These are phyloP conservation scores for Empidonax traillii DNA, from an alignment of 2,113 vertebrate species.

Conservation along the genomic window DNA sequence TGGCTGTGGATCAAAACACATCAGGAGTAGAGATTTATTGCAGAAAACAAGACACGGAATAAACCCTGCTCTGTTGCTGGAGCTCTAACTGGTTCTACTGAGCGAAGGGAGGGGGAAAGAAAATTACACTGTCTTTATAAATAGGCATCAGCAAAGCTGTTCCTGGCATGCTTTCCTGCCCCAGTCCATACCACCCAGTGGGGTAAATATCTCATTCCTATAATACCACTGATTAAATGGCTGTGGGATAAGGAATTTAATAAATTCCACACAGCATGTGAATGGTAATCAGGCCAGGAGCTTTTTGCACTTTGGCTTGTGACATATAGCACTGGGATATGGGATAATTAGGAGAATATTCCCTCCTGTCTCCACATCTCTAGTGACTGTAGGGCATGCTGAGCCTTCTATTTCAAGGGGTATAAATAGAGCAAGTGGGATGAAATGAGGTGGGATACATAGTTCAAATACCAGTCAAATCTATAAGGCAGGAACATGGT, in stretches of 20 bases:
- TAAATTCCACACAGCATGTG: conserved; percentile 54
- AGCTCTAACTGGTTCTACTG: conserved; percentile 2
- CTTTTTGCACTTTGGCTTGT: conserved; percentile 52
- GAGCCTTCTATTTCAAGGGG: conserved; percentile 5
- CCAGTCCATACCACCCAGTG: conserved; percentile 34
- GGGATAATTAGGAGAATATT: conserved; percentile 52
- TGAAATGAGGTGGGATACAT: neutral
- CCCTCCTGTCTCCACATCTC: conserved; percentile 20
- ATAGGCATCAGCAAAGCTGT: conserved; percentile 42
- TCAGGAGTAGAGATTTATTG: conserved; percentile 31
- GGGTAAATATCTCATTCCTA: conserved; percentile 52
- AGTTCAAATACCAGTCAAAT: conserved; percentile 9
- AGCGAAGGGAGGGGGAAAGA: neutral
- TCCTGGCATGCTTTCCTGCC: conserved; percentile 45
- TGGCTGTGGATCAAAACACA: conserved; percentile 2
- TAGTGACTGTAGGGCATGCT: neutral
- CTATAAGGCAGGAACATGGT: neutral
- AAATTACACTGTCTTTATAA: conserved; percentile 37
- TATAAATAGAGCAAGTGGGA: conserved; percentile 33
- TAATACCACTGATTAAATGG: conserved; percentile 42
- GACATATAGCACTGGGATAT: conserved; percentile 11
- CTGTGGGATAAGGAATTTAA: conserved; percentile 67
- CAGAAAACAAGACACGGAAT: conserved; percentile 19
- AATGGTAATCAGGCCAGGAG: conserved; percentile 43
- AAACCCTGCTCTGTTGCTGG: conserved; percentile 14